Base-by-base conservation (phyloP, 2,888 invertebrate species). In the Zele albiditarsus region DNA sequence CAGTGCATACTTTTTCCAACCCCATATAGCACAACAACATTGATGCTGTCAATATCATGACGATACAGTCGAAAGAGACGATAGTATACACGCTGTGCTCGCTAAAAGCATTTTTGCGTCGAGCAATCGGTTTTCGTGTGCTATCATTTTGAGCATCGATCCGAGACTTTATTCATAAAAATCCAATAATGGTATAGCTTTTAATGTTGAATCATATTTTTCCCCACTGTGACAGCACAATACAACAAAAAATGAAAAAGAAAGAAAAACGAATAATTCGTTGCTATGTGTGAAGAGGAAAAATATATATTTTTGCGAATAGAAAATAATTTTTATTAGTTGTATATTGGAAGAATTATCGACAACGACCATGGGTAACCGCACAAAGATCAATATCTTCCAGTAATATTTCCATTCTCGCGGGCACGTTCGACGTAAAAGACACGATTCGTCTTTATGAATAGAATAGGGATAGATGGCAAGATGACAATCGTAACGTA, bases 61-160 rank as follows among this genome's bases (percentile, higher is more conserved):
- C 66, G 66, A 65, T 31, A 12, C 4, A 28, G 5, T 12, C 3
- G 58, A 14, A 25, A 28, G 25, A 31, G 25, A n/a, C 25, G 62
- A 6, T 10, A 80, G 82, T 80, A 82, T 80, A 81, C 85, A 84
- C 80, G 84, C 84, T 85, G 86, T 81, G 87, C 81, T 79, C 81
- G 83, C 84, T 88, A 88, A 88, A 88, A 88, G 88, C 88, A 87
- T 88, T 88, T 88, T 87, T 88, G 84, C 88, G 88, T 88, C 85
- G 80, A 82, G 83, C 86, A 4, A 85, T 87, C 86, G 76, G 71
- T 71, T 71, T 71, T 28, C 74, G 31, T 28, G 66, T 78, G 82
- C 86, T 85, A 87, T 88, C 88, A 87, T 86, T 80, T 83, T 1
- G 79, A 12, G 80, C 83, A 87, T 87, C 84, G 87, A 88, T 87